Percentiles rank a stretch among this genome's conserved stretches.
Conservation (phyloP, 2,797 vertebrate species). For the Chelonia mydas region DNA sequence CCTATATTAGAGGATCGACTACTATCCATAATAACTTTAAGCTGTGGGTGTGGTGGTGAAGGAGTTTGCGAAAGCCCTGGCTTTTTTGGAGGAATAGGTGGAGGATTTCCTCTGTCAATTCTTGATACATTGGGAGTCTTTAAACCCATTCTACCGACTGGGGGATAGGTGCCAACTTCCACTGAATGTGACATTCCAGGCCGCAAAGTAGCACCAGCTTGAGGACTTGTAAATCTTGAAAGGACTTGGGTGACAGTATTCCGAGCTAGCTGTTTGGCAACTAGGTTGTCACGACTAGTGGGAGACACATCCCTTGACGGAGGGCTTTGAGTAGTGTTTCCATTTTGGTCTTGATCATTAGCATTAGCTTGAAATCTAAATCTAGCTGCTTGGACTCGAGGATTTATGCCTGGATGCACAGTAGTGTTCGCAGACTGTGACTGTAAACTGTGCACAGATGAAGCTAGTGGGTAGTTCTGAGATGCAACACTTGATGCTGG, state of each 20-base stretch:
- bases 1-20: conserved; percentile 87
- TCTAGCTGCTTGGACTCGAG: conserved; percentile 94
- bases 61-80: conserved; percentile 98
- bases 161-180: conserved; percentile 85
- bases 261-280: conserved; percentile 94
- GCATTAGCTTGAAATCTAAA: conserved; percentile 93
- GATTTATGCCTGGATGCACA: conserved; percentile 89
- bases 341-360: conserved; percentile 96
- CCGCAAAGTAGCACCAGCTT: conserved; percentile 80
- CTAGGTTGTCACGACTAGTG: conserved; percentile 93
- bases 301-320: conserved; percentile 94
- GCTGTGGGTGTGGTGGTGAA: conserved; percentile 92
- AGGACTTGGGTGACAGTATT: conserved; percentile 98
- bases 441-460: conserved; percentile 80
- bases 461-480: conserved; percentile 68
- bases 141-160: conserved; percentile 87
- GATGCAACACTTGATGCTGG: conserved; percentile 50
- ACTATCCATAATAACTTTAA: conserved; percentile 91
- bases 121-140: conserved; percentile 92
- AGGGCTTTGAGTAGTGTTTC: conserved; percentile 92
- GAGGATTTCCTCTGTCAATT: conserved; percentile 97
- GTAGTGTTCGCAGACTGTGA: conserved; percentile 78
- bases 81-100: conserved; percentile 99
- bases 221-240: conserved; percentile 95
- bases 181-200: conserved; percentile 86